Evolutionary conservation across 2,113 vertebrate species (phyloP).

Genomic region (Ancistrus triradiatus): DNA sequence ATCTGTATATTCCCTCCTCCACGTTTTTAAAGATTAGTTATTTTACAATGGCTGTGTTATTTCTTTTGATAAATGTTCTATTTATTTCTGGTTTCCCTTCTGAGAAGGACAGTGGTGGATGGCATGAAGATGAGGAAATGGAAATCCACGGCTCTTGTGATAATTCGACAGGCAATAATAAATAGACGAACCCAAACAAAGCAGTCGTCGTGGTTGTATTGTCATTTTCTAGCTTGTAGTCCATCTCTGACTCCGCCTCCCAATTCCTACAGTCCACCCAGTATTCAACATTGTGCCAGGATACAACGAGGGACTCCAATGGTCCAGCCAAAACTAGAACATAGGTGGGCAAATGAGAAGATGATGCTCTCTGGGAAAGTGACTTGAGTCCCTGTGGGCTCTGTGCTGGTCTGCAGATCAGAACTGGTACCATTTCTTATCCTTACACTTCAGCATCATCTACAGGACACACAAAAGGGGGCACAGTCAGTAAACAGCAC

Average conservation of each 20-base stretch:
- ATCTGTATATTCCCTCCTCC: constrained; percentile 40
- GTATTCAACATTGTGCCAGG: constrained; percentile 87
- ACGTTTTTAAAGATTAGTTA: no score
- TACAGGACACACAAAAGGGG: constrained; percentile 52
- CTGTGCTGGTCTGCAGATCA: constrained; percentile 65
- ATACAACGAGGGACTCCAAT: constrained; percentile 71
- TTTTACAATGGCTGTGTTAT: constrained; percentile 37
- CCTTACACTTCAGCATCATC: constrained; percentile 99
- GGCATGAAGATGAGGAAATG: constrained; percentile 73
- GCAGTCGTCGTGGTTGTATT: constrained; percentile 24
- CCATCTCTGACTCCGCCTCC: constrained; percentile 59
- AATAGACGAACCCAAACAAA: constrained; percentile 48
- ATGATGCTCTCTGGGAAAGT: constrained; percentile 54
- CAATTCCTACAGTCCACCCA: constrained; percentile 79
- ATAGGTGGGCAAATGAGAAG: background rate
- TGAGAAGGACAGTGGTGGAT: constrained; percentile 54
- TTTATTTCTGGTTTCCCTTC: constrained; percentile 52
- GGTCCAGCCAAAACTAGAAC: constrained; percentile 69
- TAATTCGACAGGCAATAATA: constrained; percentile 43
- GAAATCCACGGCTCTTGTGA: constrained; percentile 48
- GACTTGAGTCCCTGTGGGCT: constrained; percentile 46
- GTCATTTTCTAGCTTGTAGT: constrained; percentile 21
- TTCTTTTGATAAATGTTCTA: constrained; percentile 44
- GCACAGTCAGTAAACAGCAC: background rate
- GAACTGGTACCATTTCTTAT: constrained; percentile 99